Percentiles rank a stretch among this genome's conserved stretches.
phyloP scores from a whole-genome alignment of 1,140 invertebrate genomes.

The Microplitis mediator region DNA sequence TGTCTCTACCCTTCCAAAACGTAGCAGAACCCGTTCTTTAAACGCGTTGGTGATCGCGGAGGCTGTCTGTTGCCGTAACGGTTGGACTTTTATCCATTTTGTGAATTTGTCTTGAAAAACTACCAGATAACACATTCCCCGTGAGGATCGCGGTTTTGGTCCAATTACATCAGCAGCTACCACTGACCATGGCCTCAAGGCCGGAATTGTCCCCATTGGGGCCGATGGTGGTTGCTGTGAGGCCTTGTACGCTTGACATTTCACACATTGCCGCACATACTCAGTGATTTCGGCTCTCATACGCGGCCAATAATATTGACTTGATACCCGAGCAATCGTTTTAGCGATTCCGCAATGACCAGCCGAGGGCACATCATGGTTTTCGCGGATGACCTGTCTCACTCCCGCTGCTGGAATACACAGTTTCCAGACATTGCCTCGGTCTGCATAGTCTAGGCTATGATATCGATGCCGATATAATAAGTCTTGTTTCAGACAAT shows the following conservation, averaged over 20 bases:
- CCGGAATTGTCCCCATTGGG: conserved; percentile 2
- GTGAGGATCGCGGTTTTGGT: background rate
- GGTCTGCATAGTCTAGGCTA: background rate
- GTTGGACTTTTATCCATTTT: conserved; percentile 22
- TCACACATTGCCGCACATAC: conserved; percentile 28
- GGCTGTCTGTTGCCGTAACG: conserved; percentile 39
- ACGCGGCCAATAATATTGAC: conserved; percentile 35
- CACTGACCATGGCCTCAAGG: background rate
- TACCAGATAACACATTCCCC: background rate
- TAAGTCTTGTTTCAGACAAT: conserved; percentile 21
- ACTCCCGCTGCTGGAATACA: conserved; percentile 7
- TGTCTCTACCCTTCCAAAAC: conserved; percentile 43
- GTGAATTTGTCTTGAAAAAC: conserved; percentile 25
- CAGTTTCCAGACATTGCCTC: conserved; percentile 26
- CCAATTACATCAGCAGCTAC: background rate
- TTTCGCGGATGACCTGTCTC: background rate
- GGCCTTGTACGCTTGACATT: conserved; percentile 3
- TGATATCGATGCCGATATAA: conserved; percentile 21
- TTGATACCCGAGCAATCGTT: conserved; percentile 24
- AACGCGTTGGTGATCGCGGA: conserved; percentile 29
- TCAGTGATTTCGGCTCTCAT: conserved; percentile 13
- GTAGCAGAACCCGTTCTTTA: conserved; percentile 39
- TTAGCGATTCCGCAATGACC: conserved; percentile 36
- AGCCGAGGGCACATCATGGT: conserved; percentile 26
- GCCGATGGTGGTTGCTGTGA: background rate